Percentiles rank a stretch among this genome's conserved stretches.
phyloP scores from a whole-genome alignment of 2,888 invertebrate genomes.

The Pachycephus smyrnensis region DNA sequence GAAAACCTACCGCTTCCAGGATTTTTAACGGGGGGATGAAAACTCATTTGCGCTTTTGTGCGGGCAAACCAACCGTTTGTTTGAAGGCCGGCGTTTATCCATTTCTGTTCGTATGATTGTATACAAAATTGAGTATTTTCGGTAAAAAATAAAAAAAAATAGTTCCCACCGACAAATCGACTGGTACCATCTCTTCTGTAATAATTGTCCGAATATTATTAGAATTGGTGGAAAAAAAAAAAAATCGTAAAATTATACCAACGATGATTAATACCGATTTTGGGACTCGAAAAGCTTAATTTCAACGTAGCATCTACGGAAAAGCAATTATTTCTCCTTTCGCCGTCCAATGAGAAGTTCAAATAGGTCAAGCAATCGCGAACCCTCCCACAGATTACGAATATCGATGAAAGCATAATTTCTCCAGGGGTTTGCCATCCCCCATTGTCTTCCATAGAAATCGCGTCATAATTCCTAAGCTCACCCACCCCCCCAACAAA shows the following conservation, averaged over 20 bases:
- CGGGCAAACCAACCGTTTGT: neutral
- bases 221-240: no score
- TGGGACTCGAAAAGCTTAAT: neutral
- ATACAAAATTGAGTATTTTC: no score
- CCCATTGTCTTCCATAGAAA: neutral
- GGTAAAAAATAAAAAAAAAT: no score
- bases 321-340: neutral
- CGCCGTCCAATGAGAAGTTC: neutral
- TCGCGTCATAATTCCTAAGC: neutral
- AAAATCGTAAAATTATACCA: neutral
- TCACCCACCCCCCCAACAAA: neutral
- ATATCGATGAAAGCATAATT: neutral
- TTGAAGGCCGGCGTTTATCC: neutral
- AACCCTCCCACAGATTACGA: neutral
- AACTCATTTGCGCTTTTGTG: conserved; percentile 36
- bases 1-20: no score
- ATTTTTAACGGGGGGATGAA: neutral
- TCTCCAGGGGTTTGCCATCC: neutral
- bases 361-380: neutral
- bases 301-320: neutral
- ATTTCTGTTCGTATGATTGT: no score
- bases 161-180: no score
- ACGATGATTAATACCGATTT: neutral
- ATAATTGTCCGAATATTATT: no score
- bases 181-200: no score